Conservation (phyloP, 2,888 invertebrate species). For the Tridacna gigas region DNA sequence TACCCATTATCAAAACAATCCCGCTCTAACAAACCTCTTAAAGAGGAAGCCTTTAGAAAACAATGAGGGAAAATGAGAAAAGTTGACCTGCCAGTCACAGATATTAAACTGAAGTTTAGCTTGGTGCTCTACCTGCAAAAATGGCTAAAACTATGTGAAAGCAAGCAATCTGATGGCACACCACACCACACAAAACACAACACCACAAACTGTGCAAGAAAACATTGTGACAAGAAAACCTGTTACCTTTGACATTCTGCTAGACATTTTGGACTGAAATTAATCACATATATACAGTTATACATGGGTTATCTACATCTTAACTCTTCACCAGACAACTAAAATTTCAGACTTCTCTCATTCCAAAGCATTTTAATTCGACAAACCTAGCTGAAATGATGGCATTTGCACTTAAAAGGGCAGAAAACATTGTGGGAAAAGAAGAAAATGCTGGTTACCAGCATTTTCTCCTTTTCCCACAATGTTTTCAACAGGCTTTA, state of each 20-base stretch:
- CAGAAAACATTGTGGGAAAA: neutral
- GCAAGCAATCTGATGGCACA: neutral
- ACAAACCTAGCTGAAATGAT: no score
- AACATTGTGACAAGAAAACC: neutral
- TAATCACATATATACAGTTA: constrained; percentile 26
- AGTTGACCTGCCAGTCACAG: no score
- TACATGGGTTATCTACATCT: no score
- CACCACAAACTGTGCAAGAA: neutral
- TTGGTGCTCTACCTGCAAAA: neutral
- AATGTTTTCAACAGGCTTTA: neutral
- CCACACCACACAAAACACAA: constrained; percentile 33
- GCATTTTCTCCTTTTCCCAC: neutral
- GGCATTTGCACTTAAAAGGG: no score
- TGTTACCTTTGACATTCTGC: constrained; percentile 50
- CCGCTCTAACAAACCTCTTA: no score
- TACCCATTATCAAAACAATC: no score
- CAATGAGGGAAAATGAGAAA: no score
- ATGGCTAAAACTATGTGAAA: neutral
- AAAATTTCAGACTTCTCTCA: neutral
- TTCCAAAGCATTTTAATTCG: no score
- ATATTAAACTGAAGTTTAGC: neutral
- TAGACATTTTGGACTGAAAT: constrained; percentile 40
- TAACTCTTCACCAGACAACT: neutral
- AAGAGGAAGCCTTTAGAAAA: no score
- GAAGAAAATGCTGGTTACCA: neutral